Evolutionary conservation across 2,797 vertebrate genomes (phyloP), one percentile per base, ranked within the genome.

Genomic region (Pristis pectinata): DNA sequence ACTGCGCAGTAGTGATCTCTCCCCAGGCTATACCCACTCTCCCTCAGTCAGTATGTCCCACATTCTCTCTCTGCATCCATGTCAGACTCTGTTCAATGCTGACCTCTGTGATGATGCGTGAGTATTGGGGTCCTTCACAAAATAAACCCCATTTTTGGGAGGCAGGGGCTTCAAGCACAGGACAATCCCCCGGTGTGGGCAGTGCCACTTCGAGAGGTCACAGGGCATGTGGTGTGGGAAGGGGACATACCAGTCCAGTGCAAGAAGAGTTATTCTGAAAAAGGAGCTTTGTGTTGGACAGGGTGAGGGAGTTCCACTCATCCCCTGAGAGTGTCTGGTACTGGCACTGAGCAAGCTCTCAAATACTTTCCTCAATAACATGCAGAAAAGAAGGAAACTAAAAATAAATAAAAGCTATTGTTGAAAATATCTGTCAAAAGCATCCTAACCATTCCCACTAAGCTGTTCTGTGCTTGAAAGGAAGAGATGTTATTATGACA

Each of bases 401-500:
- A 37, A 56, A 89, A 89, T 89, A 64, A 91, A 91, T 89, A 34
- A 59, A n/a, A n/a, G 15, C n/a, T 89, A n/a, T 64, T 64, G 59
- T 89, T 64, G 6, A 64, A 91, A 64, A 91, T 37, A 91, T n/a
- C 59, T 64, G n/a, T 91, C 87, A 64, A 22, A 91, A 91, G 2
- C n/a, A 64, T 91, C n/a, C 7, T 91, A 34, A 19, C 59, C 49
- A 15, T 91, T 64, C 85, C 15, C 59, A 91, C 56, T 41, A 59
- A 91, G 56, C 59, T 91, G 59, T 64, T 91, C 15, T 37, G 91
- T 91, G 87, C 34, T 17, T 72, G 67, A 72, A 93, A 22, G 59
- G 13, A 56, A 87, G 87, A 67, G 1, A 67, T 37, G 4, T 93
- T 41, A 92, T 70, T 67, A 13, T 70, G 41, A 92, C 61, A 92